These are phyloP conservation scores for Adelognathus sp. DNA, from an alignment of 2,888 invertebrate species.

Conservation along the genomic window DNA sequence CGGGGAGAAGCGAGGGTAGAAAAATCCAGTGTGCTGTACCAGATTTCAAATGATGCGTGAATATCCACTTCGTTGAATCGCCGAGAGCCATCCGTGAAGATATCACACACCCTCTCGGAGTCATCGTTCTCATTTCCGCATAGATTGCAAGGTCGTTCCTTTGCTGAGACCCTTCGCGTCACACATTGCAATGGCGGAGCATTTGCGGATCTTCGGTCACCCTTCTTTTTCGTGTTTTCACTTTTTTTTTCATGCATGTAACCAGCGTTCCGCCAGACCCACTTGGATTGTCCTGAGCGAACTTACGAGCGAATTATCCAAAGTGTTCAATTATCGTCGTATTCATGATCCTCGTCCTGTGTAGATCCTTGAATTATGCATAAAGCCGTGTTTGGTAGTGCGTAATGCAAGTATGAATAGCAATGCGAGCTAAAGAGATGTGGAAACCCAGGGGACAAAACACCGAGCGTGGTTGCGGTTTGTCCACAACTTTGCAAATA, in stretches of 20 bases:
- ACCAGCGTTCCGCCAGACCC: neutral
- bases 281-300: slow-evolving; percentile 14
- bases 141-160: neutral
- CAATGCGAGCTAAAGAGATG: slow-evolving; percentile 53
- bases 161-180: neutral
- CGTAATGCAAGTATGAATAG: slow-evolving; percentile 61
- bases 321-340: slow-evolving; percentile 62
- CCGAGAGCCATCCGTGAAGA: neutral
- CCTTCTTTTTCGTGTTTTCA: neutral
- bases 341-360: slow-evolving; percentile 50
- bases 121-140: neutral
- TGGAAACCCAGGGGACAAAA: slow-evolving; percentile 23
- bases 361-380: slow-evolving; percentile 53
- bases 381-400: slow-evolving; percentile 58
- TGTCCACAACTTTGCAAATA: slow-evolving; percentile 26
- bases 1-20: neutral
- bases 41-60: slow-evolving; percentile 32
- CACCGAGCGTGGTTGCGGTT: slow-evolving; percentile 35
- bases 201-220: neutral
- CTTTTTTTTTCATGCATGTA: neutral
- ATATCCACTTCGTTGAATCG: slow-evolving; percentile 16
- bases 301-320: slow-evolving; percentile 62
- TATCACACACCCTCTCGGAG: slow-evolving; percentile 5
- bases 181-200: slow-evolving; percentile 2
- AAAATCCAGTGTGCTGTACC: slow-evolving; percentile 1